Conservation (phyloP, 2,113 vertebrate genomes). For the Takifugu bimaculatus region DNA sequence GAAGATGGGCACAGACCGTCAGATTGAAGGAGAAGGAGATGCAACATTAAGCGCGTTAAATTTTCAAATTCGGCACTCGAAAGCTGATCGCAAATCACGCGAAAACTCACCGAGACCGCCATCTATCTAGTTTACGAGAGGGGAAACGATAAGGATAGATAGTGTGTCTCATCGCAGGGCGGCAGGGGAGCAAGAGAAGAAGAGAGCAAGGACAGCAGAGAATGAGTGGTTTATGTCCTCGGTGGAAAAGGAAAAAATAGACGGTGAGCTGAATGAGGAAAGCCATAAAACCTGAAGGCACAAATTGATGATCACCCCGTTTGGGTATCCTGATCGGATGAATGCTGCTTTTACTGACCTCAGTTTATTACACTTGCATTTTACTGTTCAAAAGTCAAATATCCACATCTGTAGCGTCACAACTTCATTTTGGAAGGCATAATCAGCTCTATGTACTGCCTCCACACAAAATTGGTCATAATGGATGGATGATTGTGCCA, state of each 20-base stretch:
- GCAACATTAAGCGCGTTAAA: slow-evolving; percentile 74
- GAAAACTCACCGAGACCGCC: slow-evolving; percentile 44
- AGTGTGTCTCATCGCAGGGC: slow-evolving; percentile 46
- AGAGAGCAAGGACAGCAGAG: slow-evolving; percentile 42
- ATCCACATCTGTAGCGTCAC: too few relatives aligned
- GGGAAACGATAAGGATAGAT: slow-evolving; percentile 58
- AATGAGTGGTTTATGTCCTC: slow-evolving; percentile 38
- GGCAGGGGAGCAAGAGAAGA: slow-evolving; percentile 21
- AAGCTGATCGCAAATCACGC: slow-evolving; percentile 57
- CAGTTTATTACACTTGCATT: too few relatives aligned
- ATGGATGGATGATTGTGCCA: not conserved
- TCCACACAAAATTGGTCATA: not conserved
- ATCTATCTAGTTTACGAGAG: slow-evolving; percentile 70
- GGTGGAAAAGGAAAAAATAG: slow-evolving; percentile 3
- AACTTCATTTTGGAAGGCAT: too few relatives aligned
- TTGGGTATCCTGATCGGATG: too few relatives aligned
- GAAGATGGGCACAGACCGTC: slow-evolving; percentile 6
- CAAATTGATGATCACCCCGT: too few relatives aligned
- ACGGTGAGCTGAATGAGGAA: not conserved
- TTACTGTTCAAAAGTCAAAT: too few relatives aligned
- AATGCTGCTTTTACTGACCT: too few relatives aligned
- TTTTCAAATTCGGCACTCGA: slow-evolving; percentile 66
- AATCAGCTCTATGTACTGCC: too few relatives aligned
- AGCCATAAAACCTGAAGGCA: too few relatives aligned
- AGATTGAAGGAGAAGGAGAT: slow-evolving; percentile 53